Evolutionary conservation across 2,797 vertebrate species (phyloP).

Genomic region (Poliocrania exsul): DNA sequence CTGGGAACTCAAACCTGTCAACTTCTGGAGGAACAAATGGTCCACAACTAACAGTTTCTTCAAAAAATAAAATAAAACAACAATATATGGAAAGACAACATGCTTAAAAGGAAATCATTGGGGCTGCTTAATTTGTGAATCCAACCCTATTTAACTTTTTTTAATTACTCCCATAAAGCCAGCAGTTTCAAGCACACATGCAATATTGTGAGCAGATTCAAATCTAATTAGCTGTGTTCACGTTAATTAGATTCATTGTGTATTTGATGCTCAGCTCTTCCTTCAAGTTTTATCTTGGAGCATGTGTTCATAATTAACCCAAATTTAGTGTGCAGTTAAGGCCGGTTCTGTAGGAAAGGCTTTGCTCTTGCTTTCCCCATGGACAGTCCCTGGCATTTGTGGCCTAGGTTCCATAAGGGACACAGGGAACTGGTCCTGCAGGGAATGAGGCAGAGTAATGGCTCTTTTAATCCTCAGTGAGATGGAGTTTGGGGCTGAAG

Average conservation of each 20-base stretch:
- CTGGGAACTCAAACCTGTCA: neutral
- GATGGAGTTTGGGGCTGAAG: neutral
- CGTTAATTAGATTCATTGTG: conserved; percentile 61
- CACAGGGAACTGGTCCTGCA: neutral
- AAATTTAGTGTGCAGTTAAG: conserved; percentile 32
- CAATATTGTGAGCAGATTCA: conserved; percentile 41
- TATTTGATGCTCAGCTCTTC: conserved; percentile 50
- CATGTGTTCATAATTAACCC: conserved; percentile 51
- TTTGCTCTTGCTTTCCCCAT: neutral
- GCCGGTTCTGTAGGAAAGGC: neutral
- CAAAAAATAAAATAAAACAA: neutral
- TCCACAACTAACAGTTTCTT: neutral
- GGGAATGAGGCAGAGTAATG: fast-evolving
- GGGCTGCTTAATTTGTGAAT: conserved; percentile 35
- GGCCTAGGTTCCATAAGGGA: neutral
- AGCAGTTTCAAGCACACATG: neutral
- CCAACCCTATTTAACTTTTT: conserved; percentile 49
- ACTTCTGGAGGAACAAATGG: neutral
- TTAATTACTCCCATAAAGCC: conserved; percentile 58
- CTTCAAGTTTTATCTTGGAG: conserved; percentile 51
- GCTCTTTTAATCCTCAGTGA: neutral
- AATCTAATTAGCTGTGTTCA: conserved; percentile 60
- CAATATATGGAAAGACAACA: neutral
- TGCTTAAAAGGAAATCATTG: neutral
- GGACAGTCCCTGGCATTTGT: neutral